Conservation (phyloP, 2,797 vertebrate species). For the Centropyge bicolor region DNA sequence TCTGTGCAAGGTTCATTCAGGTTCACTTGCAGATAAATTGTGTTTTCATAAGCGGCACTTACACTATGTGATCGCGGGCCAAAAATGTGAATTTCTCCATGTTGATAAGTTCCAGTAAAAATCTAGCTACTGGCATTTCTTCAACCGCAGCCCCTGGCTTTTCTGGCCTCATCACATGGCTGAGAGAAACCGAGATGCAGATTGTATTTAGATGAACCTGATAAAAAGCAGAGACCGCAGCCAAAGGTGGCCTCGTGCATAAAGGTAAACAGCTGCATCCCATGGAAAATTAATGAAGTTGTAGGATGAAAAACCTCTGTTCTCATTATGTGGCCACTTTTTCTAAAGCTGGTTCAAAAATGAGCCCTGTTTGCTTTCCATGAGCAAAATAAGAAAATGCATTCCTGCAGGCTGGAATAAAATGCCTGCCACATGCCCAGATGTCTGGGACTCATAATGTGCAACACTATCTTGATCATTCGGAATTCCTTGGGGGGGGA, state of each 20-base stretch:
- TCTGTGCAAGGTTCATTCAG: constrained; percentile 72
- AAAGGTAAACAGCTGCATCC: constrained; percentile 8
- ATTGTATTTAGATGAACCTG: constrained; percentile 29
- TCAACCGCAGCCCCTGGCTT: not conserved
- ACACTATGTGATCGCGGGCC: constrained; percentile 23
- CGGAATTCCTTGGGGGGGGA: constrained; percentile 55
- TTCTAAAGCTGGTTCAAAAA: constrained; percentile 68
- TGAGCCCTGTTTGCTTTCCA: constrained; percentile 59
- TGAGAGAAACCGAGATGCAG: constrained; percentile 8
- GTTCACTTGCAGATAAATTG: constrained; percentile 73
- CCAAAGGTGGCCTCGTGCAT: not conserved
- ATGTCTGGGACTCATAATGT: constrained; percentile 80
- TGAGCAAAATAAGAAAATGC: constrained; percentile 66
- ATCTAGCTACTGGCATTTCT: constrained; percentile 23
- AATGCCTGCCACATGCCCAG: constrained; percentile 80
- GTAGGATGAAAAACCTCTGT: constrained; percentile 7
- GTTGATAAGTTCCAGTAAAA: constrained; percentile 43
- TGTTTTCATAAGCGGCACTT: constrained; percentile 45
- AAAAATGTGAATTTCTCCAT: constrained; percentile 35
- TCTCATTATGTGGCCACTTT: constrained; percentile 41
- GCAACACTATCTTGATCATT: constrained; percentile 49
- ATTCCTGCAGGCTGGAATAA: constrained; percentile 79
- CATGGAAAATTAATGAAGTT: constrained; percentile 26
- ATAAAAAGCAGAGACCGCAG: not conserved
- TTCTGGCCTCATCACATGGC: constrained; percentile 6